Base-by-base conservation (phyloP, 2,888 invertebrate species). In the Lepidocyrtinus sp. region DNA sequence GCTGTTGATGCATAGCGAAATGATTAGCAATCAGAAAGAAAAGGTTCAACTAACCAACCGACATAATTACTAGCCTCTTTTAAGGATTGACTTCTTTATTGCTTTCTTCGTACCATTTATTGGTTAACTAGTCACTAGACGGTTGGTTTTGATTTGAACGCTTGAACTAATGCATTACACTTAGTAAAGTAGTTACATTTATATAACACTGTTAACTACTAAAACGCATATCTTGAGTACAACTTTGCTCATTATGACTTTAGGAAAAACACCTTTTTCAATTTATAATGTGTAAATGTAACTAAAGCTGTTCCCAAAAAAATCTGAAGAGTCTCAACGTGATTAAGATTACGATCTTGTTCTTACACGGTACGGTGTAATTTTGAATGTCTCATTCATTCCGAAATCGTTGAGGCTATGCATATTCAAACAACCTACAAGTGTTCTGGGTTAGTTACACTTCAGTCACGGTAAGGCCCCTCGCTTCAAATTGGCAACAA, bases 11-110 rank as follows among this genome's bases (percentile, higher is more conserved):
- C 12, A 2, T 15, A 50, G 50, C 15, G 50, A 50, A 12, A 12
- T n/a, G 50, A 12, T 50, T 50, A 50, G n/a, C 17, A 50, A 7
- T 50, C 50, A 50, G n/a, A n/a, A n/a, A n/a, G n/a, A 50, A 15
- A 17, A 50, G 50, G 50, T 50, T 50, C 50, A 50, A 50, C 50
- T 50, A 50, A 50, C 50, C 50, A 50, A 50, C 50, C 50, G 50
- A 50, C 50, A 50, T 50, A 50, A 50, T 50, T 50, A 50, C 50
- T 50, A 50, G 50, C 50, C 50, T 50, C 50, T 50, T 50, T 50
- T 50, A 50, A 50, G 50, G 50, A 50, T 50, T 50, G 50, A 50
- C 50, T 50, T 2, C 50, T 50, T 50, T 50, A 50, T 50, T 50
- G 50, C 50, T 50, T 7, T 50, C 50, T 50, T 50, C 15, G 17